These are phyloP conservation scores for Napeogenes inachia DNA, from an alignment of 2,888 invertebrate species.

Conservation along the genomic window DNA sequence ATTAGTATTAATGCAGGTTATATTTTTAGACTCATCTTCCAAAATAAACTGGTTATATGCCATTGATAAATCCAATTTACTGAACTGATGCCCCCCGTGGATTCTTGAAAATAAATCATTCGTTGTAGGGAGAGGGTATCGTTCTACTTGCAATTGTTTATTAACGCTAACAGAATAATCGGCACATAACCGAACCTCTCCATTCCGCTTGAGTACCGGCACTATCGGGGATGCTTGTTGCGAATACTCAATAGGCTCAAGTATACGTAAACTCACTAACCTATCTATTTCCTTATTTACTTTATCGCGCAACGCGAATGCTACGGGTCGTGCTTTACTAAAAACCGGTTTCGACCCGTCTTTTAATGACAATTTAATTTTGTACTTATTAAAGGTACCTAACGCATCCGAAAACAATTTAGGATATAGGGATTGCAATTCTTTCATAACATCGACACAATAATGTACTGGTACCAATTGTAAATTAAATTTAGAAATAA, in stretches of 20 bases:
- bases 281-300: conserved; percentile 20
- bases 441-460: neutral
- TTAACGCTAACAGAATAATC: conserved; percentile 33
- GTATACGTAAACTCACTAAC: conserved; percentile 16
- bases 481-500: conserved; percentile 28
- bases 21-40: conserved; percentile 22
- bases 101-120: conserved; percentile 29
- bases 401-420: conserved; percentile 11
- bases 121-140: conserved; percentile 31
- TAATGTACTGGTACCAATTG: conserved; percentile 21
- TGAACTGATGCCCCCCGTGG: conserved; percentile 18
- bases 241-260: conserved; percentile 21
- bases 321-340: conserved; percentile 21
- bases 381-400: conserved; percentile 13
- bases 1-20: conserved; percentile 14
- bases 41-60: conserved; percentile 28
- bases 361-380: conserved; percentile 25
- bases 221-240: conserved; percentile 26
- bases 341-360: conserved; percentile 27
- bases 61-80: conserved; percentile 23
- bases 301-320: conserved; percentile 23
- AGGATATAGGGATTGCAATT: neutral
- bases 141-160: conserved; percentile 31
- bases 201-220: conserved; percentile 21
- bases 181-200: conserved; percentile 17